phyloP scores from a whole-genome alignment of 2,888 invertebrate species.

The Lymantria monacha region DNA sequence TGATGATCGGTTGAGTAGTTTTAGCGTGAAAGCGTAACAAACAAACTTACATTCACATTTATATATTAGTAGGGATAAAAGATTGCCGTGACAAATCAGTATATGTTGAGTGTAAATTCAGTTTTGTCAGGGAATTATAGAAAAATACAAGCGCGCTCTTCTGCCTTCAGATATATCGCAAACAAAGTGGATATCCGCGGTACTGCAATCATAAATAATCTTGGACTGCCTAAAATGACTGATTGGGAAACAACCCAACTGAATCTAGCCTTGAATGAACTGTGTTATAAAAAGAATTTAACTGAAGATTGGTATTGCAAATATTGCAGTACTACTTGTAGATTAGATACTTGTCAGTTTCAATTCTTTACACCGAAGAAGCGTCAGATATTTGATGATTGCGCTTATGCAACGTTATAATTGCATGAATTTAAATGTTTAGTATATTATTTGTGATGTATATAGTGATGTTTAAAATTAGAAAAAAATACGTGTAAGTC shows the following conservation, averaged over 20 bases:
- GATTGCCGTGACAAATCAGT: not conserved
- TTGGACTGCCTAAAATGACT: slow-evolving; percentile 74
- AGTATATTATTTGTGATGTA: slow-evolving; percentile 2
- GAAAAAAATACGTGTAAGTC: too few species aligned
- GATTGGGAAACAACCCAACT: slow-evolving; percentile 59
- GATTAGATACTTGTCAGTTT: slow-evolving; percentile 46
- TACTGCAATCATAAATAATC: slow-evolving; percentile 68
- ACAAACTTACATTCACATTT: too few species aligned
- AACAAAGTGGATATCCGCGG: slow-evolving; percentile 68
- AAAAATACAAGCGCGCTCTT: slow-evolving; percentile 41
- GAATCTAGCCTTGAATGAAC: slow-evolving; percentile 58
- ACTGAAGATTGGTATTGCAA: slow-evolving; percentile 58
- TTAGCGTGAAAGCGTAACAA: too few species aligned
- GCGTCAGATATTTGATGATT: slow-evolving; percentile 51
- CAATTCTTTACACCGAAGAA: slow-evolving; percentile 50
- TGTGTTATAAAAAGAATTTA: slow-evolving; percentile 44
- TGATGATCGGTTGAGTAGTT: too few species aligned
- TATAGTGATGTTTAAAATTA: not conserved
- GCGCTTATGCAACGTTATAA: slow-evolving; percentile 56
- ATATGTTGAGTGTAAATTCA: not conserved
- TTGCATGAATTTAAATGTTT: slow-evolving; percentile 12
- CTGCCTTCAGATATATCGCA: slow-evolving; percentile 68
- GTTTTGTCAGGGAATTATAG: slow-evolving; percentile 4
- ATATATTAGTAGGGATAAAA: too few species aligned
- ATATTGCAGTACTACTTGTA: slow-evolving; percentile 43